Conservation (phyloP, 2,888 invertebrate species). For the Mongoloraphidia duomilia region DNA sequence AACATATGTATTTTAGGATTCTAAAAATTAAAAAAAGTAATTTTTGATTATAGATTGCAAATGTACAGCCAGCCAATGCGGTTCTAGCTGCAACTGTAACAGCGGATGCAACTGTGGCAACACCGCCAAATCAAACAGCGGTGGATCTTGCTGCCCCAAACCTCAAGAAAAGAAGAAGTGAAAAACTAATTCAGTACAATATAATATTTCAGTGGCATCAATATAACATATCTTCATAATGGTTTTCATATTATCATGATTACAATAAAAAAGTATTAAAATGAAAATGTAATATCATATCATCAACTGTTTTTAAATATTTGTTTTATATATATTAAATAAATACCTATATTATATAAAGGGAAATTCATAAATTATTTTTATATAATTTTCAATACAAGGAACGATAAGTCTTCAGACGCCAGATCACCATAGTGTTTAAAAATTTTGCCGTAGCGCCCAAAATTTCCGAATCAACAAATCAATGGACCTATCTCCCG, state of each 20-base stretch:
- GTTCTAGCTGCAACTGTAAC: constrained; percentile 7
- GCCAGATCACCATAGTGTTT: too few species aligned
- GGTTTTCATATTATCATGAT: not conserved
- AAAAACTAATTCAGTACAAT: not conserved
- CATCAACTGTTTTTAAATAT: not conserved
- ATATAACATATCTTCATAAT: not conserved
- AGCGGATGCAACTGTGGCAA: constrained; percentile 8
- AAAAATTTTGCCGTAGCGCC: too few species aligned
- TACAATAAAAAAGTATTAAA: not conserved
- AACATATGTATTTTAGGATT: too few species aligned
- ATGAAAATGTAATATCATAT: not conserved
- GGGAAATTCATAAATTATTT: too few species aligned
- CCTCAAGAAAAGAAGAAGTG: not conserved
- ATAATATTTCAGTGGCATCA: not conserved
- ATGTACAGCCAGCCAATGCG: constrained; percentile 9
- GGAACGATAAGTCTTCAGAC: too few species aligned
- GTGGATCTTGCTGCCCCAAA: not conserved
- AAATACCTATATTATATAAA: not conserved
- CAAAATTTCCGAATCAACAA: too few species aligned
- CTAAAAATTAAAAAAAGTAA: not conserved
- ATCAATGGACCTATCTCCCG: too few species aligned
- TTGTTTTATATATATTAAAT: not conserved
- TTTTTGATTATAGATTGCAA: constrained; percentile 11
- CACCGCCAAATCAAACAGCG: too few species aligned
- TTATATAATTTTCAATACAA: too few species aligned